These are phyloP conservation scores for Synanthedon vespiformis DNA, from an alignment of 2,888 invertebrate species.

Conservation along the genomic window DNA sequence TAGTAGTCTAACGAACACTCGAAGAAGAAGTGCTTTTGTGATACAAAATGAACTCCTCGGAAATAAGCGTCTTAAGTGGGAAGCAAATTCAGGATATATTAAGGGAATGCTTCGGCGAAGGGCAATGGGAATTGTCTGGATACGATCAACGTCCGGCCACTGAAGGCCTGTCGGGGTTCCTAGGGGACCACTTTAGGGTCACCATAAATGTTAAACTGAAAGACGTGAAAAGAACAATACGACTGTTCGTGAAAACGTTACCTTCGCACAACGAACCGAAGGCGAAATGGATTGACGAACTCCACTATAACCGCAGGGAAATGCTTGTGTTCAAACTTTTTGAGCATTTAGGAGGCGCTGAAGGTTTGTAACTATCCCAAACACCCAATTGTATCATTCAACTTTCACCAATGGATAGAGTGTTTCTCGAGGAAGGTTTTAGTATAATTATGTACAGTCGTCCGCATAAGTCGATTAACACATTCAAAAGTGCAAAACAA, in stretches of 20 bases:
- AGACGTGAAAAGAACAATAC: conserved; percentile 15
- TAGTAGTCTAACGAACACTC: too few species aligned
- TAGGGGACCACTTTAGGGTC: conserved; percentile 42
- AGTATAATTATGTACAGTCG: too few species aligned
- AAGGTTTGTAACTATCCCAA: conserved; percentile 9
- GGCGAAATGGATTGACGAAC: conserved; percentile 31
- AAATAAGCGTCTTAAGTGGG: conserved; percentile 17
- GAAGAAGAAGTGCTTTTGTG: too few species aligned
- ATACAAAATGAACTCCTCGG: conserved; percentile 11
- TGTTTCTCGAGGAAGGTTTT: too few species aligned
- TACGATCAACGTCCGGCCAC: conserved; percentile 25
- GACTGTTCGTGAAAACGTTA: conserved; percentile 42
- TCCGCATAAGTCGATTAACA: too few species aligned
- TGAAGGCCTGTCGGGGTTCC: conserved; percentile 39
- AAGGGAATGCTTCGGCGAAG: conserved; percentile 10
- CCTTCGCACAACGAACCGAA: conserved; percentile 38
- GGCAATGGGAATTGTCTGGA: conserved; percentile 13
- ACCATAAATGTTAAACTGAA: conserved; percentile 19
- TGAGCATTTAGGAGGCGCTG: conserved; percentile 24
- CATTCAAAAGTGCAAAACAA: too few species aligned
- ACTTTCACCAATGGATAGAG: too few species aligned
- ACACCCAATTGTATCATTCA: too few species aligned
- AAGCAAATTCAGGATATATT: conserved; percentile 26
- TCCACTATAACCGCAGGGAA: conserved; percentile 37
- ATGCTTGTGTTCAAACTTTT: conserved; percentile 33